Conservation (phyloP, 1,140 invertebrate genomes). For the Pseudobourletiella spinata region DNA sequence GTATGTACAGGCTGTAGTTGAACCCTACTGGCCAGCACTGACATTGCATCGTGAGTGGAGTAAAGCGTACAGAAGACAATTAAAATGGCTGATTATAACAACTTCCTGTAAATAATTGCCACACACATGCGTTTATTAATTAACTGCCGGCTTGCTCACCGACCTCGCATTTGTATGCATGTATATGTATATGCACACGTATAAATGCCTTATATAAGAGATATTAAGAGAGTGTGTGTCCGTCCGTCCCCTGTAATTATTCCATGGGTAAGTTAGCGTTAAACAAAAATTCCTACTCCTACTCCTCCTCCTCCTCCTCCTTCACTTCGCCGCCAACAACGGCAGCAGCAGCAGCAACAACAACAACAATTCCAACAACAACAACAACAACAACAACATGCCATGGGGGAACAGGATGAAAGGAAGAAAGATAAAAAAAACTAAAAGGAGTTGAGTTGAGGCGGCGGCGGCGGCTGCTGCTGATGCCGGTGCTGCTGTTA, state of each 20-base stretch:
- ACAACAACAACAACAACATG: no score
- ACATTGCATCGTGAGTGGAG: neutral
- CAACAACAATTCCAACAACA: no score
- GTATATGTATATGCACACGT: neutral
- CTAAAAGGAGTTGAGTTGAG: no score
- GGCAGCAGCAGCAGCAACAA: no score
- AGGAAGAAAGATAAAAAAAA: no score
- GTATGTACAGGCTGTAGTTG: neutral
- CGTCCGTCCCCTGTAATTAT: slow-evolving; percentile 1
- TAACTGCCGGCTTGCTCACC: neutral
- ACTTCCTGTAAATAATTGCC: slow-evolving; percentile 11
- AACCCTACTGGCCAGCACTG: neutral
- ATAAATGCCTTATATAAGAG: no score
- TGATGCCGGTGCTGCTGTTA: no score
- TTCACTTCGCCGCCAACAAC: no score
- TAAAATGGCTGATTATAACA: slow-evolving; percentile 6
- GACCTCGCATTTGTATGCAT: neutral
- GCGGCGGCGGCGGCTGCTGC: no score
- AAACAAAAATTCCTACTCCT: neutral
- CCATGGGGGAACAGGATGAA: no score
- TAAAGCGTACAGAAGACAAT: neutral
- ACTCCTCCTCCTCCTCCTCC: neutral
- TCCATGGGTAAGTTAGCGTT: neutral
- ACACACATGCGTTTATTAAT: slow-evolving; percentile 7
- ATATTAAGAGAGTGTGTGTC: no score